A percentile compares a stretch with the other conserved stretches of the same genome.
phyloP scores from a whole-genome alignment of 2,113 vertebrate species.

The Trachemys scripta region DNA sequence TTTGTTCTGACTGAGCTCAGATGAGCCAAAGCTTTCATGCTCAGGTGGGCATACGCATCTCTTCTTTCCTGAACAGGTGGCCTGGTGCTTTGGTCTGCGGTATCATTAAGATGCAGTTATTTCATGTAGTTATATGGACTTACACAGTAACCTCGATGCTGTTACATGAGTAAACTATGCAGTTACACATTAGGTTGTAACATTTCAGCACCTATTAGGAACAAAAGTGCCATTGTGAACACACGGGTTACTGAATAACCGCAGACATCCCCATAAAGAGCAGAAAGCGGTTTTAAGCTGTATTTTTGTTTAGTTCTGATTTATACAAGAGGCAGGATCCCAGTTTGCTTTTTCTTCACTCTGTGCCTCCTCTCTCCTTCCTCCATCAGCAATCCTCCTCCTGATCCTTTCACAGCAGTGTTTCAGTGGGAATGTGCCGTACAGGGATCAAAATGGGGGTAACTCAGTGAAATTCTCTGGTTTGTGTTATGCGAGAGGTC shows the following conservation, averaged over 20 bases:
- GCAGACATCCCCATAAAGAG: slow-evolving; percentile 48
- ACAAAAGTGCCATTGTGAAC: slow-evolving; percentile 78
- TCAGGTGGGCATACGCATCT: not conserved
- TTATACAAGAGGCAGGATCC: slow-evolving; percentile 31
- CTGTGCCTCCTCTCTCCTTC: not conserved
- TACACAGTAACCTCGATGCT: slow-evolving; percentile 46
- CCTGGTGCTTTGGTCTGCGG: not conserved
- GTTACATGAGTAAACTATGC: slow-evolving; percentile 63
- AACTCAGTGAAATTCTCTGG: not conserved
- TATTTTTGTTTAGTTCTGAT: slow-evolving; percentile 4
- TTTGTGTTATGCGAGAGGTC: not conserved
- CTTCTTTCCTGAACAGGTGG: slow-evolving; percentile 33
- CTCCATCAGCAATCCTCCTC: not conserved
- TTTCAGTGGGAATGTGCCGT: not conserved
- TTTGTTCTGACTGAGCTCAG: not conserved
- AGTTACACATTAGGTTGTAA: slow-evolving; percentile 81
- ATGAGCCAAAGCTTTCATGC: not conserved
- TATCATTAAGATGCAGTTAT: not conserved
- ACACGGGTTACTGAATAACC: slow-evolving; percentile 67
- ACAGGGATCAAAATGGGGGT: not conserved
- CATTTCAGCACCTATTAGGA: slow-evolving; percentile 71
- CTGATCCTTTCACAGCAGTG: not conserved
- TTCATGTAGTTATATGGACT: slow-evolving; percentile 61
- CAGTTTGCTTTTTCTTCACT: not conserved
- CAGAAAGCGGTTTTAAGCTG: not conserved